Evolutionary conservation across 2,797 vertebrate species (phyloP).

Genomic region (Coreius guichenoti): DNA sequence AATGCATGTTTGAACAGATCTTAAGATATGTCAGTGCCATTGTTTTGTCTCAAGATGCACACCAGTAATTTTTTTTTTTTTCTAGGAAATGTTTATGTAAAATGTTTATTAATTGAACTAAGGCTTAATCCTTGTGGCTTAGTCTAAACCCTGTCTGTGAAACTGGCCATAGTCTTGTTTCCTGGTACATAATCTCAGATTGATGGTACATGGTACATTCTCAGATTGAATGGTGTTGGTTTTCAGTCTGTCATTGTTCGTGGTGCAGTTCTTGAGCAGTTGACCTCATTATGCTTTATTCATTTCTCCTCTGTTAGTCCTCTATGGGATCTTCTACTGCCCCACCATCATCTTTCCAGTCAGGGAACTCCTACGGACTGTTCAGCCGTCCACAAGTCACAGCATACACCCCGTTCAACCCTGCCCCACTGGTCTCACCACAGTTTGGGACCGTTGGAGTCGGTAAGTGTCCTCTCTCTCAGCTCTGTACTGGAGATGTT

Average conservation of each 20-base stretch:
- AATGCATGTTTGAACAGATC: no score
- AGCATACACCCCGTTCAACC: conserved; percentile 89
- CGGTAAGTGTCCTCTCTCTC: conserved; percentile 75
- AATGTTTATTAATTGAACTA: no score
- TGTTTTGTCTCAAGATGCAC: no score
- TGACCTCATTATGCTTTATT: background rate
- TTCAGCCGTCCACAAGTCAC: conserved; percentile 89
- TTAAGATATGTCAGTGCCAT: no score
- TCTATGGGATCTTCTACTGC: conserved; percentile 87
- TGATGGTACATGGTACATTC: no score
- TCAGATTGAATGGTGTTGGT: background rate
- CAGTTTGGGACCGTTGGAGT: conserved; percentile 88
- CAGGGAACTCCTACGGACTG: conserved; percentile 87
- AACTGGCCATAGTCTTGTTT: background rate
- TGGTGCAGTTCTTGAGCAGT: background rate
- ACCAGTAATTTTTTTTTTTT: no score
- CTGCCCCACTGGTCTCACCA: conserved; percentile 83
- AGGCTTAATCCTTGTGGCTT: no score
- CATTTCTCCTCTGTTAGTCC: conserved; percentile 77
- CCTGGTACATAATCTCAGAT: background rate
- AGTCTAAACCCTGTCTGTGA: no score
- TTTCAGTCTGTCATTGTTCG: background rate
- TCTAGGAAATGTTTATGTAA: no score
- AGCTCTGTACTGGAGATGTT: background rate
- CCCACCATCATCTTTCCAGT: conserved; percentile 84